Evolutionary conservation across 2,113 vertebrate species (phyloP).

Genomic region (Arothron firmamentum): DNA sequence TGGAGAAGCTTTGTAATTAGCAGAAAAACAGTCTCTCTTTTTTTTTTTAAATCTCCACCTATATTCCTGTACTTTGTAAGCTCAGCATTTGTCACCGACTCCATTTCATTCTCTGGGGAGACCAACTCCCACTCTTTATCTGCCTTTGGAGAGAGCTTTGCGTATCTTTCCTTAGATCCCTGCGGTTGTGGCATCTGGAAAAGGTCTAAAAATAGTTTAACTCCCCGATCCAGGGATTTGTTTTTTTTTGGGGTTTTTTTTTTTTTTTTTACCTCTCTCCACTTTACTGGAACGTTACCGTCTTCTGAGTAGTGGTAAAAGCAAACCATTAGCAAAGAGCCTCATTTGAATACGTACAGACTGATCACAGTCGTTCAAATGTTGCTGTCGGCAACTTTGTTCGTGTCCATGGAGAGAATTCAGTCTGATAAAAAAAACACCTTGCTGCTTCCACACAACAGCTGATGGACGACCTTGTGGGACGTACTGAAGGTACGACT

Average conservation of each 20-base stretch:
- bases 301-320: conserved; percentile 17
- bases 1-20: background rate
- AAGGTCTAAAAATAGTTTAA: conserved; percentile 58
- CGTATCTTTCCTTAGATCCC: conserved; percentile 50
- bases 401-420: no score
- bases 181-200: conserved; percentile 8
- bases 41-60: background rate
- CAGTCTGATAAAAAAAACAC: no score
- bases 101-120: conserved; percentile 24
- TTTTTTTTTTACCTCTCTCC: background rate
- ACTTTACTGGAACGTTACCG: conserved; percentile 9
- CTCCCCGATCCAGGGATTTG: conserved; percentile 16
- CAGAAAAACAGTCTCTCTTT: background rate
- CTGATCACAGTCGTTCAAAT: background rate
- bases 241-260: no score
- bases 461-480: no score
- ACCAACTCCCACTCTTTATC: conserved; percentile 17
- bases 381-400: no score
- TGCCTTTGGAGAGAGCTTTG: conserved; percentile 26
- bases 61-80: conserved; percentile 8
- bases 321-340: conserved; percentile 12
- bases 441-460: no score
- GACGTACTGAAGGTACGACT: no score
- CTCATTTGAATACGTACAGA: conserved; percentile 1
- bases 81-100: conserved; percentile 23